Conservation (phyloP, 2,888 invertebrate species). For the Melanargia galathea region DNA sequence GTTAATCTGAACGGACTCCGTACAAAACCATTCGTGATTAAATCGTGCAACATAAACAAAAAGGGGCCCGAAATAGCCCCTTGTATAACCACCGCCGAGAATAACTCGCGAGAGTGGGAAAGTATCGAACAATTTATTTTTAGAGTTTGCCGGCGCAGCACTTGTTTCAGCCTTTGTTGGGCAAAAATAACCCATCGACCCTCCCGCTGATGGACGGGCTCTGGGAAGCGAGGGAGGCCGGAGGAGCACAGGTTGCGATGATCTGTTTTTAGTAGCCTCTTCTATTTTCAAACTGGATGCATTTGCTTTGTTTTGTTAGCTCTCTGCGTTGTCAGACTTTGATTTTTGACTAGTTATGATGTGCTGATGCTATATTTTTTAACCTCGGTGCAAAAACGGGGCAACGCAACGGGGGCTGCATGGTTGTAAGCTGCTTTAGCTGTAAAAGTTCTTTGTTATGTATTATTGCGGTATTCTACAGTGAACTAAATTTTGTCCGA, state of each 20-base stretch:
- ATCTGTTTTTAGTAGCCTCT: constrained; percentile 32
- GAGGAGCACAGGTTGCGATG: constrained; percentile 36
- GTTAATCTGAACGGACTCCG: constrained; percentile 25
- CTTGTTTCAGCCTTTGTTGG: constrained; percentile 68
- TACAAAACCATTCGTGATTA: constrained; percentile 33
- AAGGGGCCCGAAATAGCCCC: constrained; percentile 60
- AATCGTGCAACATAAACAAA: constrained; percentile 52
- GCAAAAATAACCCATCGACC: constrained; percentile 61
- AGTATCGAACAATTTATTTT: constrained; percentile 66
- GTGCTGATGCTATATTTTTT: neutral
- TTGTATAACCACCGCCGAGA: constrained; percentile 64
- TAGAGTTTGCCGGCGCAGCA: constrained; percentile 50
- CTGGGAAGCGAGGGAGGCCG: constrained; percentile 12
- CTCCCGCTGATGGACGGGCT: constrained; percentile 41
- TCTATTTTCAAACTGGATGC: constrained; percentile 24
- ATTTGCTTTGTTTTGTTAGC: constrained; percentile 13
- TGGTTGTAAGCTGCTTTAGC: too few species aligned
- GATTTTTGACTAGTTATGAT: neutral
- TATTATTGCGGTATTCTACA: too few species aligned
- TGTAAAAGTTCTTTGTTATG: too few species aligned
- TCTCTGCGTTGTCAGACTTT: constrained; percentile 9
- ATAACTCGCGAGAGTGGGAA: constrained; percentile 62
- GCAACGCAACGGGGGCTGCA: neutral
- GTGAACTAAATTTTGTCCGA: too few species aligned
- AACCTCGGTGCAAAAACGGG: neutral